Evolutionary conservation across 2,113 vertebrate species (phyloP).

Genomic region (Sceloporus undulatus): DNA sequence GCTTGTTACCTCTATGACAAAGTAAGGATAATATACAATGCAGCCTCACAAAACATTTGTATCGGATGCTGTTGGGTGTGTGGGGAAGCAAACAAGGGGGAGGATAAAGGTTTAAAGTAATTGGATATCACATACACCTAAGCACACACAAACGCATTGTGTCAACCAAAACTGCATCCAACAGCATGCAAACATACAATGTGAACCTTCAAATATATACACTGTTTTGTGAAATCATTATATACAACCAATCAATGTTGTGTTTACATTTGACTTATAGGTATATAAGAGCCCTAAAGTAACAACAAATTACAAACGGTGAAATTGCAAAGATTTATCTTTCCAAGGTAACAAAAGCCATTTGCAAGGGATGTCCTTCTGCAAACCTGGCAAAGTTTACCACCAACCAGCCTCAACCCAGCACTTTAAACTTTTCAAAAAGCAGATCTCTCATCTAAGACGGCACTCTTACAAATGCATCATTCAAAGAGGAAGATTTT

Average conservation of each 20-base stretch:
- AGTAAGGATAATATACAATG: background rate
- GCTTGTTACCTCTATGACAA: background rate
- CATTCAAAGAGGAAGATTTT: background rate
- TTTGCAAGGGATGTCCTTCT: background rate
- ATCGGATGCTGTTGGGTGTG: background rate
- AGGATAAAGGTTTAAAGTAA: background rate
- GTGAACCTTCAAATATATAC: background rate
- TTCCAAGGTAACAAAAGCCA: background rate
- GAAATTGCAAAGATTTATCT: background rate
- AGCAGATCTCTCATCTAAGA: background rate
- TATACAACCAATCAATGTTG: background rate
- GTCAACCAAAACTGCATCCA: background rate
- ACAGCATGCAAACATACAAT: background rate
- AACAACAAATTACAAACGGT: background rate
- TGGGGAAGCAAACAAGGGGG: too few species aligned
- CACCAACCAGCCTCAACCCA: background rate
- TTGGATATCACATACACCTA: background rate
- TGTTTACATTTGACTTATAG: background rate
- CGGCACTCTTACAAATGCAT: background rate
- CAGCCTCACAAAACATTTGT: background rate
- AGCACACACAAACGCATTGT: too few species aligned
- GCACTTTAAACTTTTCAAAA: conserved; percentile 49
- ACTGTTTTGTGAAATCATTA: background rate
- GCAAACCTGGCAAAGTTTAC: fast-evolving
- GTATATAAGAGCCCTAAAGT: background rate